Evolutionary conservation across 23 tunicate genomes (phyloP).

Genomic region (Styela plicata): DNA sequence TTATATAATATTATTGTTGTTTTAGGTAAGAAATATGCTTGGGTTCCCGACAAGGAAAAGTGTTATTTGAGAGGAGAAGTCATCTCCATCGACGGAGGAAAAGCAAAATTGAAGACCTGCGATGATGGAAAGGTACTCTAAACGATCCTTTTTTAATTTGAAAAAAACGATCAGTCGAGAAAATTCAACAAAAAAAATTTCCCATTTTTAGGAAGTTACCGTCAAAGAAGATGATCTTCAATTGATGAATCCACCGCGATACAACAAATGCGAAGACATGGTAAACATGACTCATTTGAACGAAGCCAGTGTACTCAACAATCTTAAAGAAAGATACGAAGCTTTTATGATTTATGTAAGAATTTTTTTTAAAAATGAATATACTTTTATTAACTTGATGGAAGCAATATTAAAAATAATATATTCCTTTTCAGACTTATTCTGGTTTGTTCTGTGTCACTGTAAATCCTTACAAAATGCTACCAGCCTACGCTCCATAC

Average conservation of each 20-base stretch:
- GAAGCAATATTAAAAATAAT: background rate
- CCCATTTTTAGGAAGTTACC: conserved; percentile 51
- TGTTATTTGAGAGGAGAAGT: conserved; percentile 70
- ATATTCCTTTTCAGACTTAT: conserved; percentile 71
- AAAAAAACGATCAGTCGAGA: too few species aligned
- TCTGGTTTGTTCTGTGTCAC: conserved; percentile 98
- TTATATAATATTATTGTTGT: background rate
- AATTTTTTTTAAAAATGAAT: too few species aligned
- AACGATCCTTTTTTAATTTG: too few species aligned
- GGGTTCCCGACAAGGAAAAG: conserved; percentile 71
- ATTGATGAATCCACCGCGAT: conserved; percentile 80
- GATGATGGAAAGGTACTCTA: conserved; percentile 62
- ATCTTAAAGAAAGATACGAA: conserved; percentile 64
- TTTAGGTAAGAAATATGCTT: conserved; percentile 61
- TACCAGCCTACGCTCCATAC: conserved; percentile 90
- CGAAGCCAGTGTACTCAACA: conserved; percentile 88
- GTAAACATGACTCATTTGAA: conserved; percentile 90
- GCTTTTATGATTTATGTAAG: conserved; percentile 87
- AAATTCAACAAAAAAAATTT: too few species aligned
- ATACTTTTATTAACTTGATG: background rate
- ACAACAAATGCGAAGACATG: conserved; percentile 93
- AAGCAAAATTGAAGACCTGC: conserved; percentile 52
- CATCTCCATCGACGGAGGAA: conserved; percentile 58
- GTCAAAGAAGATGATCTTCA: conserved; percentile 78
- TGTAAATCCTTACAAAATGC: conserved; percentile 96